Conservation (phyloP, 2,797 vertebrate genomes). For the Lepus oiostolus region DNA sequence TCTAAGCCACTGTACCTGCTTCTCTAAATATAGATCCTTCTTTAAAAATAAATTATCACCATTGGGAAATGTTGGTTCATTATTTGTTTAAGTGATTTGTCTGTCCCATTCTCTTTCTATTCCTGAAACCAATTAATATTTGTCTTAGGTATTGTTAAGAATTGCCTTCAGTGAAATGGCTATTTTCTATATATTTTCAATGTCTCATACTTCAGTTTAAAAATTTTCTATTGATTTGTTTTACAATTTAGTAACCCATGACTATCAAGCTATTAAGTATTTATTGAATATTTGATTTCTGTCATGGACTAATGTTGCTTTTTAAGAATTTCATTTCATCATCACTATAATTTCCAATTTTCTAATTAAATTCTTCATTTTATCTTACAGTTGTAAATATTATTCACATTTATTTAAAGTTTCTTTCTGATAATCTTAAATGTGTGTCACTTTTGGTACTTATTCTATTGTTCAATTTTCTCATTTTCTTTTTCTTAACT, state of each 20-base stretch:
- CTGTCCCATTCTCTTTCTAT: not conserved
- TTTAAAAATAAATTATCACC: not conserved
- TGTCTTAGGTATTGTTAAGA: not conserved
- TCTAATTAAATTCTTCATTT: not conserved
- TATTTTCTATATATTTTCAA: not conserved
- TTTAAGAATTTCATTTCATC: not conserved
- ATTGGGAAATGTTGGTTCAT: not conserved
- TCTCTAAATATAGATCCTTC: not conserved
- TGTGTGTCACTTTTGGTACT: not conserved
- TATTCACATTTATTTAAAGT: not conserved
- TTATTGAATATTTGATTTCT: not conserved
- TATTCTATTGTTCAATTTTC: not conserved
- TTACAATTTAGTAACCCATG: not conserved
- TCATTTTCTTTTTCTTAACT: not conserved
- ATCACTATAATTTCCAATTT: not conserved
- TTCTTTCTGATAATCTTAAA: not conserved
- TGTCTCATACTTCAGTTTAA: not conserved
- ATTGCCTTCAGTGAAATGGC: not conserved
- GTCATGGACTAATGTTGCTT: not conserved
- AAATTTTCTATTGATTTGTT: not conserved
- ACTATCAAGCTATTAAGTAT: not conserved
- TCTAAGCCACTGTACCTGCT: not conserved
- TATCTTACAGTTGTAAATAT: not conserved
- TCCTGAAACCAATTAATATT: not conserved
- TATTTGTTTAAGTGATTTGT: not conserved